Conservation (phyloP, 2,888 invertebrate species). For the Azorinus chamasolen region DNA sequence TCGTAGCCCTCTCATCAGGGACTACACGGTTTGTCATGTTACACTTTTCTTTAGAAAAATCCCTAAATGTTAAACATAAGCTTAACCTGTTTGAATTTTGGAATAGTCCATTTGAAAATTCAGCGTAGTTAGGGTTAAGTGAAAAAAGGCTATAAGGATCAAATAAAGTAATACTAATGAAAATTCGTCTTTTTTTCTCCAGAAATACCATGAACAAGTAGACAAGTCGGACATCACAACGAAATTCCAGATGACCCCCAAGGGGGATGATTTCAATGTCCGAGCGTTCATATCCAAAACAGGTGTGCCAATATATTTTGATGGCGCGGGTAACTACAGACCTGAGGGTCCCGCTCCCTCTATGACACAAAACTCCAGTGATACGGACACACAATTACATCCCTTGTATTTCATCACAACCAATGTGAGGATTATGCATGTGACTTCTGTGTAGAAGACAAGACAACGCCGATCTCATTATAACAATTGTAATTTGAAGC, state of each 20-base stretch:
- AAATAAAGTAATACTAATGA: too few species aligned
- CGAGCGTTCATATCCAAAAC: slow-evolving; percentile 61
- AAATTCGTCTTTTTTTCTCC: slow-evolving; percentile 23
- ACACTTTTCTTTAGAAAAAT: too few species aligned
- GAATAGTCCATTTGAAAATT: too few species aligned
- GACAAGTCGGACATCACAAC: slow-evolving; percentile 62
- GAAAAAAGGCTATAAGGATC: too few species aligned
- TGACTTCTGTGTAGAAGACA: slow-evolving; percentile 60
- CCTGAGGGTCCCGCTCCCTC: slow-evolving; percentile 52
- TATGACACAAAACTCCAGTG: background rate
- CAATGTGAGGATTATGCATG: slow-evolving; percentile 51
- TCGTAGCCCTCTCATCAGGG: too few species aligned
- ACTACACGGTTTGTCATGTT: too few species aligned
- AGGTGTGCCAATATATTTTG: slow-evolving; percentile 59
- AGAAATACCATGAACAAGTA: slow-evolving; percentile 45
- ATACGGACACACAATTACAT: slow-evolving; percentile 32
- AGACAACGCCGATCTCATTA: too few species aligned
- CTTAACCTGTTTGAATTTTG: too few species aligned
- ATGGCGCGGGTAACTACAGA: slow-evolving; percentile 59
- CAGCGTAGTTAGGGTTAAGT: too few species aligned
- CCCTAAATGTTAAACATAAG: too few species aligned
- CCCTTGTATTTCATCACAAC: slow-evolving; percentile 58
- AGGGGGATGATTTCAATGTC: slow-evolving; percentile 44
- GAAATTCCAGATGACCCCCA: slow-evolving; percentile 60
- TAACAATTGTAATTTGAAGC: too few species aligned